Percentiles rank a stretch among this genome's conserved stretches.
Conservation (phyloP, 53 echinoderm and acorn worm genomes). For the Luidia sarsii region DNA sequence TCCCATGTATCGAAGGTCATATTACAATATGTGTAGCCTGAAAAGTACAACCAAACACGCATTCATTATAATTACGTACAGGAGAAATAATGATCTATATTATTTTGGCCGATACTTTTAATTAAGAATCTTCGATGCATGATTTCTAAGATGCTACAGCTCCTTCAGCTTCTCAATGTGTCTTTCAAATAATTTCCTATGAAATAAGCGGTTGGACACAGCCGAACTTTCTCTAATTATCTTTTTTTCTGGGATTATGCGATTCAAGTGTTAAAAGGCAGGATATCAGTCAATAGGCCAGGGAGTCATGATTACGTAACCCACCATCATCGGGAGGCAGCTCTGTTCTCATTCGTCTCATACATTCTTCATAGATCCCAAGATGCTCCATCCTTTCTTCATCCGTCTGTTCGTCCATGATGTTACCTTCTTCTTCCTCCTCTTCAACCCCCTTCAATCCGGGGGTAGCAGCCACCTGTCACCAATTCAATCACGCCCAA, state of each 20-base stretch:
- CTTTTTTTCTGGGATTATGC: too few species aligned
- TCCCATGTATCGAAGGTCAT: slow-evolving; percentile 81
- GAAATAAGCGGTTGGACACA: too few species aligned
- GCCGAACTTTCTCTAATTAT: too few species aligned
- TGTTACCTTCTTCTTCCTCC: neutral
- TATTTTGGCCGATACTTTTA: too few species aligned
- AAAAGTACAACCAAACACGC: too few species aligned
- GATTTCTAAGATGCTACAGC: too few species aligned
- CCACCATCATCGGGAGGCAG: slow-evolving; percentile 40
- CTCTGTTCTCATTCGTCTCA: slow-evolving; percentile 16
- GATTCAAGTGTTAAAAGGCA: too few species aligned
- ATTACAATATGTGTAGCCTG: slow-evolving; percentile 66
- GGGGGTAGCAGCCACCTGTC: neutral
- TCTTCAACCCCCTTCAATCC: neutral
- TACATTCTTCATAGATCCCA: neutral
- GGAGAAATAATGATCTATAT: too few species aligned
- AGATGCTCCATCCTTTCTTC: neutral
- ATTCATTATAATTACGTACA: neutral
- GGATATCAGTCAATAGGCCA: too few species aligned
- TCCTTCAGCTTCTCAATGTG: neutral
- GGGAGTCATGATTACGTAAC: too few species aligned
- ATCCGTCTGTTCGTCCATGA: slow-evolving; percentile 11
- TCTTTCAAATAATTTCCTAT: neutral
- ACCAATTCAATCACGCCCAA: neutral
- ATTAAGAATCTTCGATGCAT: too few species aligned